Base-by-base conservation (phyloP, 2,797 vertebrate genomes). In the Bradypus variegatus region DNA sequence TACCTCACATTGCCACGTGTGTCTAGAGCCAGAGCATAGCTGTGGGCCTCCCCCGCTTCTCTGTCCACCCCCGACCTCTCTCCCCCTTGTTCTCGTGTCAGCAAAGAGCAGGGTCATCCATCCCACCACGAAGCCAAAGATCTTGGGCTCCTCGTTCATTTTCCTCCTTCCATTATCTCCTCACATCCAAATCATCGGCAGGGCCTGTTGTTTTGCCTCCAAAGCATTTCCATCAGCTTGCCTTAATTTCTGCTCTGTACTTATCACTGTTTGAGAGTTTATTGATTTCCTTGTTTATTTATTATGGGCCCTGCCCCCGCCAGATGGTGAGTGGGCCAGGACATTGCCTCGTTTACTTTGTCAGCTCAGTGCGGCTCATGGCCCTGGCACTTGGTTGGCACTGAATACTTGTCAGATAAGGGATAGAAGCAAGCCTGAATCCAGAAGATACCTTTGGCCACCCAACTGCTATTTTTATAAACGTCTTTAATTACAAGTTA, bases 1-100 rank as follows among this genome's bases (percentile, higher is more conserved):
- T n/a, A n/a, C n/a, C n/a, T n/a, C n/a, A 31, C 25, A n/a, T 12
- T 48, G 73, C 38, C 73, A 5, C 4, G 0, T 2, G 33, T 38
- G 69, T 31, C 38, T 23, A 65, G 2, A 12, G 75, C 53, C 75
- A 9, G 8, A 31, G 38, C 64, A 6, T 16, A 12, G n/a, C 31
- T 41, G 8, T 12, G 4, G 10, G 14, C 50, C 16, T 31, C 31
- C 0, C 3, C 19, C 19, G 9, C n/a, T 73, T 38, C 41, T 67
- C 9, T 41, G 55, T 53, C 21, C 25, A 9, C 31, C 23, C 67
- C 55, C 64, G 50, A 9, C 80, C 0, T 25, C 36, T 38, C 69
- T 72, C 25, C 2, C 53, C 29, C n/a, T 13, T 23, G n/a, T 23
- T 55, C 73, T 45, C n/a, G 19, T 62, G 69, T 64, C 41, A 73